Percentiles rank a stretch among this genome's conserved stretches.
phyloP scores from a whole-genome alignment of 2,113 vertebrate species.

The Pithys albifrons region DNA sequence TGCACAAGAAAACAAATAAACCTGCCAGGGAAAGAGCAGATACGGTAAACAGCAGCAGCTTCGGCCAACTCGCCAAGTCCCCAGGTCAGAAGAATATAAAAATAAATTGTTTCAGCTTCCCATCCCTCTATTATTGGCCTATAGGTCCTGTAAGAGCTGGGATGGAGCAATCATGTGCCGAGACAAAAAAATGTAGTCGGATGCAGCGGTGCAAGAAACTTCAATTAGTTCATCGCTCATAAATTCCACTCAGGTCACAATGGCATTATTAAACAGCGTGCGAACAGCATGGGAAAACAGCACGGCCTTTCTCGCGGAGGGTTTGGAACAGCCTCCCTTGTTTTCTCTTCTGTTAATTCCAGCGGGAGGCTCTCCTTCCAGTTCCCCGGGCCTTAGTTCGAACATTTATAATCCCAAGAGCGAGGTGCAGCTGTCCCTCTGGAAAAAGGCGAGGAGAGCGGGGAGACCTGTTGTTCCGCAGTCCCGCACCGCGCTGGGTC shows the following conservation, averaged over 20 bases:
- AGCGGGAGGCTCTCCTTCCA: constrained; percentile 29
- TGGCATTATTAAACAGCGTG: neutral
- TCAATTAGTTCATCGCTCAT: neutral
- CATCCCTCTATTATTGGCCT: constrained; percentile 23
- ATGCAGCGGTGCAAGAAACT: constrained; percentile 3
- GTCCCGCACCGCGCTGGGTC: too few species aligned
- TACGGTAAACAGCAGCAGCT: constrained; percentile 41
- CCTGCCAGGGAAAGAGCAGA: neutral
- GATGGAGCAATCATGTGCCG: neutral
- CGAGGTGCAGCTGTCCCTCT: neutral
- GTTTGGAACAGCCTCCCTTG: neutral
- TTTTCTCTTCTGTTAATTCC: constrained; percentile 2
- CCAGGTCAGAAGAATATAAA: neutral
- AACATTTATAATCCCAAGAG: constrained; percentile 64
- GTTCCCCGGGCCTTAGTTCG: constrained; percentile 20
- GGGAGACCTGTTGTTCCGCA: too few species aligned
- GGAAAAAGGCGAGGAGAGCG: too few species aligned
- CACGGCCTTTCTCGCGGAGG: neutral
- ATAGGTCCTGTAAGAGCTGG: constrained; percentile 16
- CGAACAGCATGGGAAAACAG: neutral
- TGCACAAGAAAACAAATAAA: neutral
- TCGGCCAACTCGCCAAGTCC: constrained; percentile 9
- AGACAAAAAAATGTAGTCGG: neutral
- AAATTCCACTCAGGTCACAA: constrained; percentile 51
- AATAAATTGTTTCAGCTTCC: constrained; percentile 41